Conservation (phyloP, 2,888 invertebrate genomes). For the Mesorhabditis sp. region DNA sequence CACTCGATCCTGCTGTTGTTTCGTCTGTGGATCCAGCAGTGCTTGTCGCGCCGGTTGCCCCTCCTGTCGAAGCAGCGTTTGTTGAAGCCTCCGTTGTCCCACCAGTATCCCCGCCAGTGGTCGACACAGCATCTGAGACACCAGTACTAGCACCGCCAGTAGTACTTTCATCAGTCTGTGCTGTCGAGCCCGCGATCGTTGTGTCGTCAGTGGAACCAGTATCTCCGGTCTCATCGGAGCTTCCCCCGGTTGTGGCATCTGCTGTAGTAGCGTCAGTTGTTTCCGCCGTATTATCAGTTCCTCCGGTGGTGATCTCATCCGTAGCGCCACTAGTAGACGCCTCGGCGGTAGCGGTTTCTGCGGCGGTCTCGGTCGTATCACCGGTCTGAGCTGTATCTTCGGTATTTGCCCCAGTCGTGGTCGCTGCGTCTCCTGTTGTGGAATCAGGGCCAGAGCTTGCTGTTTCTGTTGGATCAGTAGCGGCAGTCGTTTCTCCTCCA, state of each 20-base stretch:
- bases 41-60: background rate
- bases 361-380: background rate
- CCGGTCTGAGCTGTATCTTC: too few relatives aligned
- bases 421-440: too few relatives aligned
- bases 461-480: too few relatives aligned
- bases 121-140: background rate
- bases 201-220: too few relatives aligned
- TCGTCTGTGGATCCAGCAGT: background rate
- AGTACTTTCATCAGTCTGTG: too few relatives aligned
- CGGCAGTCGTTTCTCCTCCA: too few relatives aligned
- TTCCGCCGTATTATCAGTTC: background rate
- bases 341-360: background rate
- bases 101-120: background rate
- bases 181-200: too few relatives aligned
- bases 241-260: background rate
- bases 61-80: background rate
- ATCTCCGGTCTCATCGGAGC: background rate
- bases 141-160: background rate
- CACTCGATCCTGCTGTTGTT: background rate
- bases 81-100: background rate
- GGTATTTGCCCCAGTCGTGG: too few relatives aligned
- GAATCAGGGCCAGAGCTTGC: too few relatives aligned
- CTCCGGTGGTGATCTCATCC: background rate
- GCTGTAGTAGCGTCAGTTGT: background rate
- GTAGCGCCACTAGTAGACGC: background rate